Evolutionary conservation across 2,113 vertebrate genomes (phyloP).

Genomic region (Ceyx margarethae): DNA sequence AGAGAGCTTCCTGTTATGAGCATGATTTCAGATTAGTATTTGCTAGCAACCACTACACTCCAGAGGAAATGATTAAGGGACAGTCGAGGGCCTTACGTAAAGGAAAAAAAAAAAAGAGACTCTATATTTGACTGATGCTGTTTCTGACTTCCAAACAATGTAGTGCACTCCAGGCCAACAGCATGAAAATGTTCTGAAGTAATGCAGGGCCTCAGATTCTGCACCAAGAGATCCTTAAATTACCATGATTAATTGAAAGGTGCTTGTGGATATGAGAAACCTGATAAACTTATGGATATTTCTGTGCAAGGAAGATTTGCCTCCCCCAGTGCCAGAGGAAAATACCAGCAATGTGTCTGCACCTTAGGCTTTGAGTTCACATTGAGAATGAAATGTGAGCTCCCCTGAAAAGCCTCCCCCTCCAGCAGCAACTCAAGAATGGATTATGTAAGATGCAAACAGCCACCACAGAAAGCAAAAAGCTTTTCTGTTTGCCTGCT

Average conservation of each 20-base stretch:
- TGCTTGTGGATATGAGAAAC: neutral
- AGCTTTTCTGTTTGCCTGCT: neutral
- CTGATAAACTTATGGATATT: neutral
- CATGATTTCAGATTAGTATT: slow-evolving; percentile 44
- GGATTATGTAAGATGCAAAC: neutral
- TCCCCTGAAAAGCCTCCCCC: neutral
- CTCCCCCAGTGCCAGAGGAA: neutral
- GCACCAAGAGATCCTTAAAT: neutral
- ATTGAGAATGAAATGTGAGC: neutral
- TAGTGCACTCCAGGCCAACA: neutral
- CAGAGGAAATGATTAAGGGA: slow-evolving; percentile 44
- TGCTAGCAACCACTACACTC: slow-evolving; percentile 49
- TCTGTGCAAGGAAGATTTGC: neutral
- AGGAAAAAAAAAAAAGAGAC: neutral
- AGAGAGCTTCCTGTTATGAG: slow-evolving; percentile 49
- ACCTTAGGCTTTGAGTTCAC: neutral
- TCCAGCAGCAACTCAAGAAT: neutral
- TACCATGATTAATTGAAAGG: neutral
- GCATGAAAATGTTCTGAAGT: neutral
- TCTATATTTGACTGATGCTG: neutral
- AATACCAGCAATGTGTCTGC: neutral
- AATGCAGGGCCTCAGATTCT: neutral
- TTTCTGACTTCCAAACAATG: neutral
- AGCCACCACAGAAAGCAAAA: neutral
- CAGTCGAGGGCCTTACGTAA: neutral